Evolutionary conservation across 2,113 vertebrate species (phyloP).

Genomic region (Malurus alboscapulatus): DNA sequence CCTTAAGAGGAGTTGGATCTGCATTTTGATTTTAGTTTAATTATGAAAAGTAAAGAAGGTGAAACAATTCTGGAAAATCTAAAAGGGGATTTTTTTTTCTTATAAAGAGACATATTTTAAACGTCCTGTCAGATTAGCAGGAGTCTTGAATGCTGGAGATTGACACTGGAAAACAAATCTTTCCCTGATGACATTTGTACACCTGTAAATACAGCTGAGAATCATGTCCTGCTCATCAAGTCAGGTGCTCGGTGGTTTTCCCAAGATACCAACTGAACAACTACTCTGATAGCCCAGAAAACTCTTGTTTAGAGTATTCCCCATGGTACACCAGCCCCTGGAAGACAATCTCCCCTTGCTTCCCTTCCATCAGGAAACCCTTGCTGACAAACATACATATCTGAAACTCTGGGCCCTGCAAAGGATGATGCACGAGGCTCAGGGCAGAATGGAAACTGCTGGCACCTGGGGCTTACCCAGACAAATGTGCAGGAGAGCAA

Average conservation of each 20-base stretch:
- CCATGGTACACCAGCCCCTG: too few species aligned
- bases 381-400: background rate
- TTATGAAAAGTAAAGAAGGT: background rate
- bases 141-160: background rate
- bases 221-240: accelerated
- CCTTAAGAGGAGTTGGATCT: background rate
- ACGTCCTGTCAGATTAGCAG: background rate
- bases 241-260: background rate
- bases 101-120: background rate
- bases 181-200: background rate
- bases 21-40: background rate
- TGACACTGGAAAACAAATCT: background rate
- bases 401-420: background rate
- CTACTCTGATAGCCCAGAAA: background rate
- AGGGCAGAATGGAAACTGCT: background rate
- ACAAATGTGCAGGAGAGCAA: accelerated
- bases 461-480: background rate
- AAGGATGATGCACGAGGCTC: background rate
- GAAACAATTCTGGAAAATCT: background rate
- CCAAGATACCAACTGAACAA: background rate
- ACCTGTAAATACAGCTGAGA: background rate
- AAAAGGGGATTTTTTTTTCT: background rate
- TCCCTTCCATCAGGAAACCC: background rate
- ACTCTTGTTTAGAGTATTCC: background rate
- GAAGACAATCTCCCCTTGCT: background rate